Evolutionary conservation across 2,797 vertebrate species (phyloP).

Genomic region (Lindbergichthys nudifrons): DNA sequence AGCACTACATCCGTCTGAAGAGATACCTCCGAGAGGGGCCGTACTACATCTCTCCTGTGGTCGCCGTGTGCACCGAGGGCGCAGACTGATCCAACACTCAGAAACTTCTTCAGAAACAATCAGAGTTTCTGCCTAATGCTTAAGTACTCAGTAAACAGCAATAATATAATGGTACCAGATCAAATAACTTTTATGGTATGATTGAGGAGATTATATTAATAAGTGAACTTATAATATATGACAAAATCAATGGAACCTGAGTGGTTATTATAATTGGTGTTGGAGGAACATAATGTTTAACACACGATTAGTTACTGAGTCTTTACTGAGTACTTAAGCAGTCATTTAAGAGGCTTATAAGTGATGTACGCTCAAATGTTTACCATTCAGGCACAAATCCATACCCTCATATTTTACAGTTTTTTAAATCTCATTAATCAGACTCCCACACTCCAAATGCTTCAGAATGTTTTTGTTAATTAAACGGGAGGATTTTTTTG

Average conservation of each 20-base stretch:
- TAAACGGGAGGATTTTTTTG: constrained; percentile 2
- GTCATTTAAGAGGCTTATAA: not conserved
- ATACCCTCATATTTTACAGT: not conserved
- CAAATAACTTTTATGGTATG: too few relatives aligned
- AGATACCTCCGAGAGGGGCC: constrained; percentile 92
- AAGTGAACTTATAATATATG: too few relatives aligned
- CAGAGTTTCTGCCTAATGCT: constrained; percentile 25
- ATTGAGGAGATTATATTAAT: too few relatives aligned
- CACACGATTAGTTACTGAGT: not conserved
- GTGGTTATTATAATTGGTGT: too few relatives aligned
- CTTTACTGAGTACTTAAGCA: constrained; percentile 25
- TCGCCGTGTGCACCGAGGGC: constrained; percentile 90
- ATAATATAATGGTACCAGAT: not conserved
- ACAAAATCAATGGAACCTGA: too few relatives aligned
- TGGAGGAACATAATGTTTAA: too few relatives aligned
- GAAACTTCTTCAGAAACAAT: not conserved
- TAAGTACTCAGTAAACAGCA: constrained; percentile 1
- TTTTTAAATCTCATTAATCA: not conserved
- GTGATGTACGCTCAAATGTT: not conserved
- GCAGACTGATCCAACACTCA: constrained; percentile 84
- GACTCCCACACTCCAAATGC: not conserved
- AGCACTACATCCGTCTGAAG: constrained; percentile 90
- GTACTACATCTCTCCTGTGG: constrained; percentile 90
- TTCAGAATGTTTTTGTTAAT: constrained; percentile 36
- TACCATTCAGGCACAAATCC: not conserved